Evolutionary conservation across 2,888 invertebrate species (phyloP), one percentile per base, ranked within the genome.

Genomic region (Heliconius hortense): DNA sequence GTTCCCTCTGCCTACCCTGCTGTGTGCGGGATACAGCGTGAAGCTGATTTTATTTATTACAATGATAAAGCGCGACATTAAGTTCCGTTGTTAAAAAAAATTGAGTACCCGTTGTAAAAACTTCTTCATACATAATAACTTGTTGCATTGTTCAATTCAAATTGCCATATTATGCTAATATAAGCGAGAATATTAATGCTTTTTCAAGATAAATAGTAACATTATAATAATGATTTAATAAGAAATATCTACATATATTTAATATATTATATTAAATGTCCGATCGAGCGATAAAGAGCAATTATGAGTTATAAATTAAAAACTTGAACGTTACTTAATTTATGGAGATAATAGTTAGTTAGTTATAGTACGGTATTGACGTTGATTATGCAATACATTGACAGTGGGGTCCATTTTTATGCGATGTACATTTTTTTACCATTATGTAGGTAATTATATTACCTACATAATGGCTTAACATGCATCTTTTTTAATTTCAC

Each of bases 261-360:
- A 39, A 39, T 66, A 66, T 24, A 66, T 43, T 66, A 66, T 48
- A n/a, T 66, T 43, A 66, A 60, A 71, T 13, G 60, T 39, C 60
- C 13, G 62, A 71, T 60, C 24, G 59, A 62, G 5, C 39, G 71
- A 71, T 71, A 71, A 39, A 39, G 60, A 62, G 60, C 43, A 71
- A 71, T 71, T 71, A 39, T 62, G 60, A 43, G n/a, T 39, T 62
- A 71, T 71, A 60, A 71, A 71, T 71, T 43, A 43, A 26, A 71
- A 26, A 26, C 43, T 18, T 62, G 43, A 69, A 53, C 56, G 60
- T 13, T 71, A 43, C 21, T 60, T 71, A 60, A 71, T 71, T 62
- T 71, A 71, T 62, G 60, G 18, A 39, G 24, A 21, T 71, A 39
- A 39, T 62, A 26, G 39, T 24, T 62, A 15, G 48, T 48, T 56